phyloP scores from a whole-genome alignment of 2,113 vertebrate genomes.

The Solenodon paradoxus region DNA sequence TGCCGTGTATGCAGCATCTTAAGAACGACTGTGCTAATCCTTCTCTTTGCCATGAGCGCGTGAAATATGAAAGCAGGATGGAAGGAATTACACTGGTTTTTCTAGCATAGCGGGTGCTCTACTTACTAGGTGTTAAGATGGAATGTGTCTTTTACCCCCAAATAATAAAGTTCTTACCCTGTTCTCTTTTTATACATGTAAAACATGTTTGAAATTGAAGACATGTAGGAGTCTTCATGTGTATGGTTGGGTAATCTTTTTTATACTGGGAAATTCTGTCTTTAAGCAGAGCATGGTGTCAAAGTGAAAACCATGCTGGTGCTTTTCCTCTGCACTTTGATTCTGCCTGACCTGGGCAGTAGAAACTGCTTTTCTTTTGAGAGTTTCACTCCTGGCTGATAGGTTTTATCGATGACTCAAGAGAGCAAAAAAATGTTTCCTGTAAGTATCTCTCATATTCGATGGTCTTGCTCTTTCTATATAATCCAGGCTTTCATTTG shows the following conservation, averaged over 20 bases:
- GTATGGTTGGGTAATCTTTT: background rate
- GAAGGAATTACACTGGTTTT: background rate
- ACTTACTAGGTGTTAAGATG: background rate
- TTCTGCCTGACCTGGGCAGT: slow-evolving; percentile 25
- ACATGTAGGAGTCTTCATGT: background rate
- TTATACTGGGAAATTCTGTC: background rate
- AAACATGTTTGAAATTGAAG: background rate
- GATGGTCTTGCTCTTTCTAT: background rate
- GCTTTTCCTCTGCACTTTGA: background rate
- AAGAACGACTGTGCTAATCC: background rate
- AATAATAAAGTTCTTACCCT: background rate
- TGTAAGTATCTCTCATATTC: background rate
- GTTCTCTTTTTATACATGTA: background rate
- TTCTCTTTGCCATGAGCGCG: background rate
- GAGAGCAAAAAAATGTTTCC: background rate
- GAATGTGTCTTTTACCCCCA: background rate
- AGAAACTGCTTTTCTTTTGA: background rate
- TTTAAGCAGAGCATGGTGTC: background rate
- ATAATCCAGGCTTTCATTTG: background rate
- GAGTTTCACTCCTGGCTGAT: background rate
- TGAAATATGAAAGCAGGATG: background rate
- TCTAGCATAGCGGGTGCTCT: background rate
- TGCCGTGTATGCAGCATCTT: background rate
- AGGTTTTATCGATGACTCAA: background rate
- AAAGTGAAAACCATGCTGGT: background rate